Conservation (phyloP, 2,888 invertebrate genomes). For the Allolobophora icterica region DNA sequence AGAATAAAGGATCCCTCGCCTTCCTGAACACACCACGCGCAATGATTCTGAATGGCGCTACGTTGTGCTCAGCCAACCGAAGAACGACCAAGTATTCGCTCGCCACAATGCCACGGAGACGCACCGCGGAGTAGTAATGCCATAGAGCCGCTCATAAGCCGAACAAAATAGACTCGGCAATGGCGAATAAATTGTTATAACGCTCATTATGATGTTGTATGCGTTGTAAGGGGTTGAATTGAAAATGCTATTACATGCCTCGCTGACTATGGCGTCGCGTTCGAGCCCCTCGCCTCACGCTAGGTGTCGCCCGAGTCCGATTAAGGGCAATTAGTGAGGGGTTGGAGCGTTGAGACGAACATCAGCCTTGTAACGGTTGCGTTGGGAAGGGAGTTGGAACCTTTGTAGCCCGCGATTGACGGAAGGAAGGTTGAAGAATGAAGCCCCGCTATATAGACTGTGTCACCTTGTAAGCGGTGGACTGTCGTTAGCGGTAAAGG, state of each 20-base stretch:
- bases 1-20: background rate
- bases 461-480: no score
- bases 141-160: background rate
- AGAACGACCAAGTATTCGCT: background rate
- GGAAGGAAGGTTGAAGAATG: no score
- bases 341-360: no score
- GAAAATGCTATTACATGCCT: background rate
- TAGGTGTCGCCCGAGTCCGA: background rate
- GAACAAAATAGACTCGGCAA: slow-evolving; percentile 10
- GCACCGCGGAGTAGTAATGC: background rate
- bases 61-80: background rate
- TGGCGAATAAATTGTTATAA: background rate
- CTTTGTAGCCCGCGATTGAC: no score
- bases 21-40: background rate
- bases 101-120: background rate
- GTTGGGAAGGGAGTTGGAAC: no score
- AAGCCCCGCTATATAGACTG: no score
- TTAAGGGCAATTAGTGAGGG: background rate
- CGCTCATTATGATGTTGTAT: background rate
- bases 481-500: no score
- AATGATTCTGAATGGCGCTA: background rate
- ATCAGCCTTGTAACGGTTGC: no score
- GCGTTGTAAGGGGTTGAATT: background rate
- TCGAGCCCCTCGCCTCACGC: background rate
- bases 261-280: background rate